Evolutionary conservation across 2,797 vertebrate genomes (phyloP).

Genomic region (Threskiornis aethiopicus): DNA sequence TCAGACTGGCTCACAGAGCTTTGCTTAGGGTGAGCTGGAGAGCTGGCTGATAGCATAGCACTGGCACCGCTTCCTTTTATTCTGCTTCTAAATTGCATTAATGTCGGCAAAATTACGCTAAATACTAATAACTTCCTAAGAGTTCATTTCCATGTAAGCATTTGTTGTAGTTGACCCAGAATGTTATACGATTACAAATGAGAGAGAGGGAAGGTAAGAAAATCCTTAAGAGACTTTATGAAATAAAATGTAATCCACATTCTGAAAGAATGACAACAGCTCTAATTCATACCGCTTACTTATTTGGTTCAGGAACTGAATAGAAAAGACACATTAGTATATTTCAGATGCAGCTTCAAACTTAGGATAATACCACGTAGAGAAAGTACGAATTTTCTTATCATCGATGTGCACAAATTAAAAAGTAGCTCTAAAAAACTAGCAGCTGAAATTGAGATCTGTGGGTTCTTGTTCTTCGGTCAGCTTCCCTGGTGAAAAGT

Average conservation of each 20-base stretch:
- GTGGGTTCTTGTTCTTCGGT: background rate
- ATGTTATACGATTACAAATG: background rate
- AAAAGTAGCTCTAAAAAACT: background rate
- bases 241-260: background rate
- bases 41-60: background rate
- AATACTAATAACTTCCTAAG: conserved; percentile 46
- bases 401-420: background rate
- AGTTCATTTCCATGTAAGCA: conserved; percentile 22
- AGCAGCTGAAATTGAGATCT: background rate
- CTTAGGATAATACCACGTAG: background rate
- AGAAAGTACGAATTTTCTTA: background rate
- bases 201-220: background rate
- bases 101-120: conserved; percentile 8
- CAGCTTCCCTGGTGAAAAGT: background rate
- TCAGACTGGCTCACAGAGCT: background rate
- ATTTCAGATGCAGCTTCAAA: background rate
- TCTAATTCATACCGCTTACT: background rate
- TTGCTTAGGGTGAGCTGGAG: background rate
- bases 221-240: background rate
- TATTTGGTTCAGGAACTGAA: background rate
- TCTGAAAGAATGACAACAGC: background rate
- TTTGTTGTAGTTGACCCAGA: background rate
- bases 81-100: conserved; percentile 46
- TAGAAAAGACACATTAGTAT: background rate
- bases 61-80: conserved; percentile 24